A percentile compares a stretch with the other conserved stretches of the same genome.
Conservation (phyloP, 1,140 invertebrate species). For the Akabosia matsudoensis region DNA sequence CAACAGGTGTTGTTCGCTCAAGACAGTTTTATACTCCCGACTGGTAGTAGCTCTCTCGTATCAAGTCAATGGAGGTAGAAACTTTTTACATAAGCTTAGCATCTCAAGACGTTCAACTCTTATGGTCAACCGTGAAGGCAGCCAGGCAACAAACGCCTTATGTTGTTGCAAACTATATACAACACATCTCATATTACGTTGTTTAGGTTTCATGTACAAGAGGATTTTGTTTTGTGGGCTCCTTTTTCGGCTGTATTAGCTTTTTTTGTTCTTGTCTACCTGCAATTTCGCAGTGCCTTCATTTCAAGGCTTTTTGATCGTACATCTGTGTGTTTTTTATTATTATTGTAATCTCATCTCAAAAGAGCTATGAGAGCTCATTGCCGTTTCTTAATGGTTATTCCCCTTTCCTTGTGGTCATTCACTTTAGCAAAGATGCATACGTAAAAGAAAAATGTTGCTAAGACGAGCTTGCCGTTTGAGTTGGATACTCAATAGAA, state of each 20-base stretch:
- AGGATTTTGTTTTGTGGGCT: background rate
- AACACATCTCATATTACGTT: too few species aligned
- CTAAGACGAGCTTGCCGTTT: background rate
- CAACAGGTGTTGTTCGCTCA: constrained; percentile 14
- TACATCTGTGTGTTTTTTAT: background rate
- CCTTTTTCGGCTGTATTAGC: background rate
- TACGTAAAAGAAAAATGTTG: background rate
- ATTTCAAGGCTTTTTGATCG: background rate
- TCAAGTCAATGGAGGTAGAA: too few species aligned
- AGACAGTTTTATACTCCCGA: too few species aligned
- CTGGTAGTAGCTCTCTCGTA: too few species aligned
- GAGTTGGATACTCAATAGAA: too few species aligned
- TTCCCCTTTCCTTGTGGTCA: constrained; percentile 20
- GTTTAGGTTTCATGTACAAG: background rate
- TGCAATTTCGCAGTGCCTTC: background rate
- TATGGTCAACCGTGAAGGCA: too few species aligned
- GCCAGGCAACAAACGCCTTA: too few species aligned
- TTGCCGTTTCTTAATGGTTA: background rate
- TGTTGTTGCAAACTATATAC: too few species aligned
- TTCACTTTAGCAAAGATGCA: constrained; percentile 5
- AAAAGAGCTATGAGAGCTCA: background rate
- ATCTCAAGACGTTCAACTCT: too few species aligned
- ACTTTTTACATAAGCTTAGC: too few species aligned
- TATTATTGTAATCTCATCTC: background rate
- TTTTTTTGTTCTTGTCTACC: background rate